Evolutionary conservation across 1,140 invertebrate species (phyloP), one percentile per base, ranked within the genome.

Genomic region (Drosophila cardini): DNA sequence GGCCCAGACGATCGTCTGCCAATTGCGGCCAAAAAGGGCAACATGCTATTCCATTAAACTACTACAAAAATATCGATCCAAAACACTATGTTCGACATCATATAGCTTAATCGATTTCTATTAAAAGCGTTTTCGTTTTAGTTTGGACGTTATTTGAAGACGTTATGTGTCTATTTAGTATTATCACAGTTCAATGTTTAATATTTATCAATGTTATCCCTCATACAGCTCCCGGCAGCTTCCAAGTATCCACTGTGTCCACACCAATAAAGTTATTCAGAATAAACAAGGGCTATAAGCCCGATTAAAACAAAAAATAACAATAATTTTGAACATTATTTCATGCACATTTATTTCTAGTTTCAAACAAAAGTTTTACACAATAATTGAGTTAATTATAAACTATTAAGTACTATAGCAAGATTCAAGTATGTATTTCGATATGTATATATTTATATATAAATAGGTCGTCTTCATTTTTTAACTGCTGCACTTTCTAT

Each of bases 11-110:
- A 97, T 86, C 96, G 96, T 77, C 93, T 98, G 60, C 96, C 96
- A 11, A 96, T 97, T 65, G 97, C 97, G 36, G 97, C 97, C 36
- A 98, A 98, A 92, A 98, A 98, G 92, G 97, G 96, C 80, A 95
- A 95, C 80, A 94, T 96, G 74, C 94, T 96, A 8, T 93, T 81
- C 73, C 83, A 90, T 62, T 83, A 83, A 80, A 30, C 16, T 13
- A 26, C 21, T 26, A 26, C 21, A 3, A 26, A 3, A 26, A 36
- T 65, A 21, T 50, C 52, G 16, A 50, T 15, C 43, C 42, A 46
- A 30, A 16, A 36, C 21, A 26, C 21, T 13, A 36, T n/a, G 32
- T 36, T 38, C 38, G 1, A 65, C 26, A 13, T 15, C 30, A 45
- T 16, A 56, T 15, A 58, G 11, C 26, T 11, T 52, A 26, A n/a